A percentile compares a stretch with the other conserved stretches of the same genome.
Conservation (phyloP, 2,888 invertebrate species). For the Caenorhabditis drosophilae region DNA sequence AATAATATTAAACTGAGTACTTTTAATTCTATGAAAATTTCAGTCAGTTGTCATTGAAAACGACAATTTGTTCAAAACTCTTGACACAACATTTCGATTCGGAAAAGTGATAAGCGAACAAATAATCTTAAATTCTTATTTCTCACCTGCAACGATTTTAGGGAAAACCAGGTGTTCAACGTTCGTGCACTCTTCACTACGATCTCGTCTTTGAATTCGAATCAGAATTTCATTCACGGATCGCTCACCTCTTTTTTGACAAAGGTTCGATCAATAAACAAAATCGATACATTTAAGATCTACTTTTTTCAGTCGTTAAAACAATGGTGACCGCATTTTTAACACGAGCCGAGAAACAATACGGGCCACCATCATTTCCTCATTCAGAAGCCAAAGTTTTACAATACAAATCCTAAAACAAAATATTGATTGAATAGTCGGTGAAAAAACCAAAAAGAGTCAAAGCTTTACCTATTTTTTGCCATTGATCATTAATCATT, state of each 20-base stretch:
- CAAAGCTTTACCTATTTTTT: no score
- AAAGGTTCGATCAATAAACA: no score
- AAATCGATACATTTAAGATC: no score
- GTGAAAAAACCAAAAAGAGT: no score
- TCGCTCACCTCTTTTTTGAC: slow-evolving; percentile 92
- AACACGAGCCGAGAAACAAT: slow-evolving; percentile 80
- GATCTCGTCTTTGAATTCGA: slow-evolving; percentile 83
- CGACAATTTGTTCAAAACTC: slow-evolving; percentile 85
- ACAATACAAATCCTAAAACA: slow-evolving; percentile 34
- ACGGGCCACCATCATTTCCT: slow-evolving; percentile 75
- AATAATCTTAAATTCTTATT: no score
- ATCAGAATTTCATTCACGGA: slow-evolving; percentile 83
- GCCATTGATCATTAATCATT: no score
- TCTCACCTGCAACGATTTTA: no score
- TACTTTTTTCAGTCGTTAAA: slow-evolving; percentile 80
- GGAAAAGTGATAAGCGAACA: no score
- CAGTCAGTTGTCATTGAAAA: slow-evolving; percentile 83
- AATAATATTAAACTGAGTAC: no score
- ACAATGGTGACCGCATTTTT: slow-evolving; percentile 95
- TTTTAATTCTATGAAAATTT: no score
- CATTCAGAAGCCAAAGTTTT: slow-evolving; percentile 43
- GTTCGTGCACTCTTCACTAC: slow-evolving; percentile 56
- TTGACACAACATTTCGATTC: slow-evolving; percentile 90
- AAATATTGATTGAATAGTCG: no score
- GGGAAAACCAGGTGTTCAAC: slow-evolving; percentile 16